Base-by-base conservation (phyloP, 2,888 invertebrate genomes). In the Hemaris fuciformis region DNA sequence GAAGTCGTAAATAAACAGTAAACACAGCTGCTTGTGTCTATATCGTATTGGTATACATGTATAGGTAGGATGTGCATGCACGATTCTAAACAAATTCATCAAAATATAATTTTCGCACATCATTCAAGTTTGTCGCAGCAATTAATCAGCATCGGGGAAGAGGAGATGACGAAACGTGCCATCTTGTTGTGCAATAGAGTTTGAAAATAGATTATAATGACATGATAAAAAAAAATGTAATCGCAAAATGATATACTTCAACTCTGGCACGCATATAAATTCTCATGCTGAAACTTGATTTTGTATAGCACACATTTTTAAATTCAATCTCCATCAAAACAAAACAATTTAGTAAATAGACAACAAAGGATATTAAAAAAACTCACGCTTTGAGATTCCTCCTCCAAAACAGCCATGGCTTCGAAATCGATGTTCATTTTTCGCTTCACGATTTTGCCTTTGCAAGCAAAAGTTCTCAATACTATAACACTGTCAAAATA, bases 321-420 rank as follows among this genome's bases (percentile, higher is more conserved):
- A 65, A 69, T 61, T 66, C 67, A 71, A 71, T 76, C 73, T 65
- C 72, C 43, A 59, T 67, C 59, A 41, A 48, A 59, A 48, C 31
- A 60, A 61, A 60, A 38, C 43, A 38, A 56, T 31, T 25, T 42
- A 53, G 18, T 42, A 20, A 45, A 45, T 59, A 59, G 13, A 42
- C 25, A 59, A 84, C 83, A 84, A 84, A 84, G 83, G 71, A 79
- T 8, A 38, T n/a, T 6, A 76, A 79, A 71, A 20, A 62, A 58
- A 93, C 94, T 94, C 83, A 94, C 94, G 78, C 91, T 93, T 73
- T 93, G 91, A 66, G 93, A 91, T 79, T 94, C 94, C 82, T 94
- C 94, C 72, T 94, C 94, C 75, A 94, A 89, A 69, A 94, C 94
- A 73, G 94, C 90, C 93, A 94, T 94, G 67, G 94, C 90, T 83